These are phyloP conservation scores for Porites rus DNA, from an alignment of 92 coral and sea anemone genomes.

Conservation along the genomic window DNA sequence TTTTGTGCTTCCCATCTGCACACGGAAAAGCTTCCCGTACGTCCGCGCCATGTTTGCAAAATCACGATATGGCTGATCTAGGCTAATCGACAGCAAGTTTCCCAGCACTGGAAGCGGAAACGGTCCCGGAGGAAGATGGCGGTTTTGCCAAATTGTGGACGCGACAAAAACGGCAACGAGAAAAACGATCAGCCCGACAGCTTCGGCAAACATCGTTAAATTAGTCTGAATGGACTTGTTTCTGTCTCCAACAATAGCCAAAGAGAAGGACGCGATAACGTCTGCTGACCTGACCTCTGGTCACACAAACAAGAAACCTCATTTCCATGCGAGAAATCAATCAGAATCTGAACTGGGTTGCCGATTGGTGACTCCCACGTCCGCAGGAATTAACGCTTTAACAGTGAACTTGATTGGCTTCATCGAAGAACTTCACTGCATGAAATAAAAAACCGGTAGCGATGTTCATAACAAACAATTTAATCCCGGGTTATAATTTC, in stretches of 20 bases:
- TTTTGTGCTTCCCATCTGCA: slow-evolving; percentile 70
- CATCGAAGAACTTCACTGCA: too few relatives aligned
- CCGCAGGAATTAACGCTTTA: too few relatives aligned
- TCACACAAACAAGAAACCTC: background rate
- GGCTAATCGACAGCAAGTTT: slow-evolving; percentile 68
- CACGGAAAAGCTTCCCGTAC: slow-evolving; percentile 76
- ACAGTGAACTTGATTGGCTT: too few relatives aligned
- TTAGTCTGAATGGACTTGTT: too few relatives aligned
- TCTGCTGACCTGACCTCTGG: background rate
- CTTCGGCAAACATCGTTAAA: background rate
- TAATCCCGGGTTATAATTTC: too few relatives aligned
- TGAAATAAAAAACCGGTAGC: too few relatives aligned
- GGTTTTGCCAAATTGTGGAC: slow-evolving; percentile 16
- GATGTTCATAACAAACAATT: too few relatives aligned
- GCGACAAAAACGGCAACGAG: slow-evolving; percentile 13
- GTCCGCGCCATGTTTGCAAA: slow-evolving; percentile 50
- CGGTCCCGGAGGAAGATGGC: slow-evolving; percentile 90
- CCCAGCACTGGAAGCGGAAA: slow-evolving; percentile 83
- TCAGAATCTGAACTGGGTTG: background rate
- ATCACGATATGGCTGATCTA: slow-evolving; percentile 65
- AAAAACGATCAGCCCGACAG: background rate
- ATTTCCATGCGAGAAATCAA: background rate
- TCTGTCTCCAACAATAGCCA: too few relatives aligned
- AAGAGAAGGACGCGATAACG: too few relatives aligned
- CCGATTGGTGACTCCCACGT: background rate